A percentile compares a stretch with the other conserved stretches of the same genome.
Evolutionary conservation across 2,113 vertebrate genomes (phyloP).

Genomic region (Micronycteris hirsuta): DNA sequence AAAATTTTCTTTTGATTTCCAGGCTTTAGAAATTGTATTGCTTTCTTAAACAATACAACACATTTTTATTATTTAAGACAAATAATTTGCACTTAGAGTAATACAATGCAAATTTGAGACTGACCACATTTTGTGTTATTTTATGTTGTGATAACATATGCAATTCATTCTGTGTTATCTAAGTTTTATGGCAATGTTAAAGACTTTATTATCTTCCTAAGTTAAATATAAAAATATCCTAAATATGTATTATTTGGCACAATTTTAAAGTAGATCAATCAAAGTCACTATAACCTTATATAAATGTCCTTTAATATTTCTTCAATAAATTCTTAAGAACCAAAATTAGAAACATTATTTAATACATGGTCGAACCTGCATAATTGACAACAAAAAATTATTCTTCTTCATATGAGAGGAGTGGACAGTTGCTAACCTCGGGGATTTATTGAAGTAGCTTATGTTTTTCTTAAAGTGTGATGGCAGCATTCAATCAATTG

Average conservation of each 20-base stretch:
- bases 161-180: not conserved
- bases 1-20: not conserved
- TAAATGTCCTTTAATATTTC: not conserved
- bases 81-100: too few species aligned
- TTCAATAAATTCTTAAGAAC: not conserved
- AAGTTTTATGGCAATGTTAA: too few species aligned
- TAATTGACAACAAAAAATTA: not conserved
- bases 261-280: not conserved
- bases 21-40: not conserved
- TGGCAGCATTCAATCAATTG: not conserved
- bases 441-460: not conserved
- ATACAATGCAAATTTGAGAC: not conserved
- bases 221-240: not conserved
- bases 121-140: not conserved
- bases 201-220: not conserved
- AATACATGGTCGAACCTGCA: not conserved
- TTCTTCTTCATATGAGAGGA: not conserved
- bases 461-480: not conserved
- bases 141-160: not conserved
- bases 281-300: not conserved
- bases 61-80: too few species aligned
- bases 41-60: not conserved
- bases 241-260: not conserved
- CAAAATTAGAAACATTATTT: not conserved
- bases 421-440: not conserved